Evolutionary conservation across 2,113 vertebrate species (phyloP).

Genomic region (Tauraco erythrolophus): DNA sequence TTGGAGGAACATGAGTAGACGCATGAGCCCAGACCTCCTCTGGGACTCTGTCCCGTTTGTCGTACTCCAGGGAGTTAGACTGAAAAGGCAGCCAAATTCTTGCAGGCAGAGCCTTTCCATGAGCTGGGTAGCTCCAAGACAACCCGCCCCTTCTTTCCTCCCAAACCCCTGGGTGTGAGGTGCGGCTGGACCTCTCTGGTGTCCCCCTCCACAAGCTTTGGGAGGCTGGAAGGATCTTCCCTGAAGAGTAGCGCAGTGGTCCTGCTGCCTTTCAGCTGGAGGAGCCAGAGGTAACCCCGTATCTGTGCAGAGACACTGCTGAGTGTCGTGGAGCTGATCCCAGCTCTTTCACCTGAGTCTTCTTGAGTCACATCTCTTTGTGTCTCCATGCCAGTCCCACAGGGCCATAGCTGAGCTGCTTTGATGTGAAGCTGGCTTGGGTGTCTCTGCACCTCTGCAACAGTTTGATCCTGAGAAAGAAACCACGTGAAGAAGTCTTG

Average conservation of each 20-base stretch:
- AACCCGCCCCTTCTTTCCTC: background rate
- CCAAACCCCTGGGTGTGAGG: background rate
- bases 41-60: background rate
- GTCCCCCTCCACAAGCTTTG: background rate
- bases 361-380: accelerated
- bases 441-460: background rate
- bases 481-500: background rate
- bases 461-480: background rate
- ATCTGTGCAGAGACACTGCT: background rate
- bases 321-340: background rate
- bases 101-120: background rate
- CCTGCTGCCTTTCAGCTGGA: background rate
- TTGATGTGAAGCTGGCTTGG: accelerated
- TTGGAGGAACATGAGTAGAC: background rate
- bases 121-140: background rate
- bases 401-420: background rate
- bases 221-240: background rate
- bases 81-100: background rate
- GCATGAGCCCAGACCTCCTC: background rate
- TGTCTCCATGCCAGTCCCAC: background rate
- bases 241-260: background rate
- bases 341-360: background rate
- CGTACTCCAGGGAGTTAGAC: background rate
- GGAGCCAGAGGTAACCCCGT: background rate
- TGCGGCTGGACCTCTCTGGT: background rate